These are phyloP conservation scores for Anthopleura xanthogrammica DNA, from an alignment of 92 coral and sea anemone genomes.

Conservation along the genomic window DNA sequence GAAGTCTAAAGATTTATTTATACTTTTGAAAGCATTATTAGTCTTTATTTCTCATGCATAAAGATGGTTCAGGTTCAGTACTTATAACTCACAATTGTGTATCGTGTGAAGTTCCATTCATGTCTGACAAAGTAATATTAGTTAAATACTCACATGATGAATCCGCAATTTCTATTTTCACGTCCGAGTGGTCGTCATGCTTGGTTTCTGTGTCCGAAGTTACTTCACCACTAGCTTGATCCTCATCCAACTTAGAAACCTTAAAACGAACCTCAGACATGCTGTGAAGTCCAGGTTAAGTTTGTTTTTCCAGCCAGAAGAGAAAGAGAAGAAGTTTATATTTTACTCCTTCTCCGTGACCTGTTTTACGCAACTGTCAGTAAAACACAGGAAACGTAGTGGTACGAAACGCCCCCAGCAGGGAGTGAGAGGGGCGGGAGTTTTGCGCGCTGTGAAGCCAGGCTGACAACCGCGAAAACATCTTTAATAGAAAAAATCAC, in stretches of 20 bases:
- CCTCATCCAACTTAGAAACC: constrained; percentile 53
- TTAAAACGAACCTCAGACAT: constrained; percentile 71
- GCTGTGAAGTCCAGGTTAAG: background rate
- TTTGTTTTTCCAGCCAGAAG: background rate
- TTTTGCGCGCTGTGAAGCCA: background rate
- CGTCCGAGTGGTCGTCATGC: constrained; percentile 54
- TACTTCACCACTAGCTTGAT: constrained; percentile 6
- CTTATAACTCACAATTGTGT: background rate
- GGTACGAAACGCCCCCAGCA: background rate
- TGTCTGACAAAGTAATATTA: background rate
- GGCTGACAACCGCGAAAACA: background rate
- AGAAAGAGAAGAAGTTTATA: background rate
- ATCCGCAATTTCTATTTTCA: constrained; percentile 61
- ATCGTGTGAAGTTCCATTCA: background rate
- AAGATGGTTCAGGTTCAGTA: background rate
- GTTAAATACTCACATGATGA: constrained; percentile 38
- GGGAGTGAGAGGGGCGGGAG: constrained; percentile 4
- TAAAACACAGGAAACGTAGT: background rate
- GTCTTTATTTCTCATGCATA: background rate
- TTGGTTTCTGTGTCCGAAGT: constrained; percentile 4
- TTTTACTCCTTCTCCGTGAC: background rate
- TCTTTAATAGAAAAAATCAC: background rate
- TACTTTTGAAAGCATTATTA: background rate
- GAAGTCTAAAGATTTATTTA: background rate
- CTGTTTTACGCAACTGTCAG: background rate